A percentile compares a stretch with the other conserved stretches of the same genome.
Evolutionary conservation across 2,113 vertebrate genomes (phyloP).

Genomic region (Nothoprocta pentlandii): DNA sequence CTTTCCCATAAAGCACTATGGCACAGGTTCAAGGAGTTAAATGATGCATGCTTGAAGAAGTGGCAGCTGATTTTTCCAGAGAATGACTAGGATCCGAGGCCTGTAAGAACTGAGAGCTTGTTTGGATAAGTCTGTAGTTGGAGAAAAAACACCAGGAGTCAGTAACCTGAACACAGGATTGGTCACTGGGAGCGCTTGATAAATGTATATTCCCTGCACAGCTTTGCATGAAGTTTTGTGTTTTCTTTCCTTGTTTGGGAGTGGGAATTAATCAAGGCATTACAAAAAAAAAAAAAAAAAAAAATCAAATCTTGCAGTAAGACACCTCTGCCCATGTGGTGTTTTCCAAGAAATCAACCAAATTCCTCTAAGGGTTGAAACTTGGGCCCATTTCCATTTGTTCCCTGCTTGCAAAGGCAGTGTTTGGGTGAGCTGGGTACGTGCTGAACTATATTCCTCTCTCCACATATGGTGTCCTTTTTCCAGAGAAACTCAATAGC

Average conservation of each 20-base stretch:
- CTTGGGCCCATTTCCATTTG: not conserved
- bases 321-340: not conserved
- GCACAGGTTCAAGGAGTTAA: not conserved
- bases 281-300: not conserved
- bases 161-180: not conserved
- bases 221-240: not conserved
- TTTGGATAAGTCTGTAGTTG: not conserved
- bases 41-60: not conserved
- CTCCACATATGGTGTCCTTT: slow-evolving; percentile 8
- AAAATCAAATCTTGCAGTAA: not conserved
- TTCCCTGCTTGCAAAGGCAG: not conserved
- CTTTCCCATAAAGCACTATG: not conserved
- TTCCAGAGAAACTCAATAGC: not conserved
- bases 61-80: slow-evolving; percentile 30
- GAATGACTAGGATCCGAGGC: not conserved
- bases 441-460: not conserved
- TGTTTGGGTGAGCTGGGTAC: not conserved
- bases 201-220: not conserved
- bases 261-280: not conserved
- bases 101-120: not conserved
- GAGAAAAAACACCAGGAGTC: not conserved
- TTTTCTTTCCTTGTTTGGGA: not conserved
- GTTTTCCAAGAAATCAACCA: not conserved
- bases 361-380: not conserved
- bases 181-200: not conserved